These are phyloP conservation scores for Drosophila lutescens DNA, from an alignment of 2,888 invertebrate genomes.

Conservation along the genomic window DNA sequence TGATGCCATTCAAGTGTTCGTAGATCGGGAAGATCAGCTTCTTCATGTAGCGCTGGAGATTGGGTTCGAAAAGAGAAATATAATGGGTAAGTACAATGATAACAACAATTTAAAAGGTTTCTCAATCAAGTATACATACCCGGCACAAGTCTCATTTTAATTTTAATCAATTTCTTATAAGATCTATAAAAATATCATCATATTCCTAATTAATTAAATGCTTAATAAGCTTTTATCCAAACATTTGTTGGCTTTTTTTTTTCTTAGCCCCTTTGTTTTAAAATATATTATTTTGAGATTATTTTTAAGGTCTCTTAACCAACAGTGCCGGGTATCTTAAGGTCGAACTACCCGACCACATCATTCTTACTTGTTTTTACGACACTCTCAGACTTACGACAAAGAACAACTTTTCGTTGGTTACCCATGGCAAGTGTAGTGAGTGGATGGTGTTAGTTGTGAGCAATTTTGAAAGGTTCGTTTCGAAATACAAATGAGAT, in stretches of 20 bases:
- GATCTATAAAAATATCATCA: too few species aligned
- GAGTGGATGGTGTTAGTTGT: slow-evolving; percentile 25
- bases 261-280: too few species aligned
- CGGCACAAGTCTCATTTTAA: background rate
- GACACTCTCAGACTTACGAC: slow-evolving; percentile 58
- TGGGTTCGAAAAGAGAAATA: background rate
- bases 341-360: slow-evolving; percentile 1
- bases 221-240: too few species aligned
- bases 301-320: too few species aligned
- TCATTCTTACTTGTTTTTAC: slow-evolving; percentile 6
- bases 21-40: slow-evolving; percentile 88
- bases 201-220: too few species aligned
- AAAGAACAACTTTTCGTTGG: slow-evolving; percentile 59
- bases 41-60: slow-evolving; percentile 87
- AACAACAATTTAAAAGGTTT: background rate
- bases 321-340: background rate
- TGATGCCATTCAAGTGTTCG: slow-evolving; percentile 86
- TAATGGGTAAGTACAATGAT: background rate
- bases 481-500: slow-evolving; percentile 56
- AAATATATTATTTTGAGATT: too few species aligned
- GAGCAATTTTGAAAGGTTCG: slow-evolving; percentile 36
- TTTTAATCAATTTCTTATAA: too few species aligned
- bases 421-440: slow-evolving; percentile 7
- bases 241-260: too few species aligned
- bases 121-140: background rate